Evolutionary conservation across 2,888 invertebrate genomes (phyloP).

Genomic region (Meiosimyza platycephala): DNA sequence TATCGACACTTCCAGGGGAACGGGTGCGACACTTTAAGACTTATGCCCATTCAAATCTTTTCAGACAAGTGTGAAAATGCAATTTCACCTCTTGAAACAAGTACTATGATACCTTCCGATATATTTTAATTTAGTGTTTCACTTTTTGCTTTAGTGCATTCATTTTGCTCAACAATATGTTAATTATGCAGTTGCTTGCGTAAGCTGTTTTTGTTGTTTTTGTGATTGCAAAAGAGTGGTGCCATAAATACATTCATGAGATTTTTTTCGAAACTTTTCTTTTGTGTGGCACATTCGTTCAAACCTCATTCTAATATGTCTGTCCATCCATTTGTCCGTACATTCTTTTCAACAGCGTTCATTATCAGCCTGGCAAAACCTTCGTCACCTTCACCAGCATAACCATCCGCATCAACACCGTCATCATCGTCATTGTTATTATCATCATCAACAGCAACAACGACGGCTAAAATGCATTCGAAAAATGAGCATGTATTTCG

Average conservation of each 20-base stretch:
- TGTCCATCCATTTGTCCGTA: not conserved
- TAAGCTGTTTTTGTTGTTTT: not conserved
- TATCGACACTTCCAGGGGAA: no score
- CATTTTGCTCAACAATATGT: conserved; percentile 1
- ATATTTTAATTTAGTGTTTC: not conserved
- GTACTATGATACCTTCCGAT: no score
- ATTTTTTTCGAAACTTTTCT: not conserved
- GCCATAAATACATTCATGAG: conserved; percentile 4
- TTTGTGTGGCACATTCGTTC: not conserved
- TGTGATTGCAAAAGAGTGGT: conserved; percentile 4
- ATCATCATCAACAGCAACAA: no score
- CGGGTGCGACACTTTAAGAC: no score
- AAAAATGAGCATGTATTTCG: conserved; percentile 2
- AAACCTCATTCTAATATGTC: not conserved
- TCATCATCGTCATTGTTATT: no score
- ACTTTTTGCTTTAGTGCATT: not conserved
- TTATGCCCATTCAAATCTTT: no score
- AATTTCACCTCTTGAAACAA: no score
- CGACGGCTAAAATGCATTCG: not conserved
- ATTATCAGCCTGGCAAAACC: conserved; percentile 12
- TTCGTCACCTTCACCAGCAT: conserved; percentile 8
- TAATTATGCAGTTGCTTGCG: conserved; percentile 15
- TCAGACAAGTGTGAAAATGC: no score
- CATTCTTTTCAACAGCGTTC: conserved; percentile 3
- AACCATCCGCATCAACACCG: no score